Percentiles rank a stretch among this genome's conserved stretches.
Conservation (phyloP, 2,888 invertebrate species). For the Brachypterus glaber region DNA sequence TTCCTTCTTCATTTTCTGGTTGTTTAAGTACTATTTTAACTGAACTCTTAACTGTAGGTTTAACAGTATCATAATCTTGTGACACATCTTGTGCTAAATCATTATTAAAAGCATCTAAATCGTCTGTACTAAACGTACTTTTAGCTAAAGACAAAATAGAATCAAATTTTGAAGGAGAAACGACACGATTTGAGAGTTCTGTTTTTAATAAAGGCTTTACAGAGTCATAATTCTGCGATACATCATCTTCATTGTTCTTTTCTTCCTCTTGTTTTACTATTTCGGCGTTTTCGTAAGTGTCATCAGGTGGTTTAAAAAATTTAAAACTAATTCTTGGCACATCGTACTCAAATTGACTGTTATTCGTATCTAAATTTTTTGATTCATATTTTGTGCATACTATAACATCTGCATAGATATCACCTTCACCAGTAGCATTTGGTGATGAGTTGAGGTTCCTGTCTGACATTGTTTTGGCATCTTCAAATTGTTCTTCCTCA, state of each 20-base stretch:
- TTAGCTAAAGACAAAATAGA: constrained; percentile 9
- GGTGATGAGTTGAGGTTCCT: constrained; percentile 20
- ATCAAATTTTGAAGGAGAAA: too few species aligned
- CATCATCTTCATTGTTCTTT: constrained; percentile 25
- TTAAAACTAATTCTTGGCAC: constrained; percentile 40
- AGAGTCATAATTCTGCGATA: constrained; percentile 16
- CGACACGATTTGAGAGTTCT: too few species aligned
- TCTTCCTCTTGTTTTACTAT: constrained; percentile 15
- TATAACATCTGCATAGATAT: constrained; percentile 24
- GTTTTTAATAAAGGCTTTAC: constrained; percentile 9
- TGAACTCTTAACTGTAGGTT: constrained; percentile 25
- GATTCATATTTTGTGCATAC: constrained; percentile 12
- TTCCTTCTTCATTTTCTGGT: constrained; percentile 16
- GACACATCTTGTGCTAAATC: background rate
- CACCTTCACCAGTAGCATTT: constrained; percentile 20
- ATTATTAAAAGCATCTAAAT: too few species aligned
- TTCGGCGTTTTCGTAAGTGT: constrained; percentile 2
- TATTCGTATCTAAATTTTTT: constrained; percentile 24
- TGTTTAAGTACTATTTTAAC: constrained; percentile 29
- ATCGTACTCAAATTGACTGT: constrained; percentile 33
- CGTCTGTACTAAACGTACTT: background rate
- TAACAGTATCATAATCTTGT: background rate
- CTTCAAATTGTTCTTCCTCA: constrained; percentile 29
- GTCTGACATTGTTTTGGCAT: constrained; percentile 24
- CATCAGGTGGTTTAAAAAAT: constrained; percentile 28